Percentiles rank a stretch among this genome's conserved stretches.
Evolutionary conservation across 2,797 vertebrate genomes (phyloP).

Genomic region (Chelonia mydas): DNA sequence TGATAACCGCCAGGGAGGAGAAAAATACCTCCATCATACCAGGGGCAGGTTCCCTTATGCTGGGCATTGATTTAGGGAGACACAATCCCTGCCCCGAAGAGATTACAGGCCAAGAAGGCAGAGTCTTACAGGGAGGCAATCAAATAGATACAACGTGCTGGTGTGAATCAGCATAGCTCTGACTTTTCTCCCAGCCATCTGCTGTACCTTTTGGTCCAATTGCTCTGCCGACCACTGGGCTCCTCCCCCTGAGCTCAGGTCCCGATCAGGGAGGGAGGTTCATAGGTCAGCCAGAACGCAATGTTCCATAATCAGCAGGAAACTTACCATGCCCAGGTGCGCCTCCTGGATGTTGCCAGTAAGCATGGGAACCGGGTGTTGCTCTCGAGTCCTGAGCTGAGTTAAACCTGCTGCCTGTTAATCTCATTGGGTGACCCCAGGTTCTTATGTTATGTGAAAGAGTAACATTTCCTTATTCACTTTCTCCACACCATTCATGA

Average conservation of each 20-base stretch:
- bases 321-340: neutral
- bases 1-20: too few relatives aligned
- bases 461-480: too few relatives aligned
- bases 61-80: too few relatives aligned
- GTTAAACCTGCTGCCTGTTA: too few relatives aligned
- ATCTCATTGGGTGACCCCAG: too few relatives aligned
- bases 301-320: neutral
- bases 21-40: too few relatives aligned
- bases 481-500: too few relatives aligned
- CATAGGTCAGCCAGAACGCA: neutral
- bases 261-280: neutral
- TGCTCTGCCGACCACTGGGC: neutral
- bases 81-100: too few relatives aligned
- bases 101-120: neutral
- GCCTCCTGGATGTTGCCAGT: neutral
- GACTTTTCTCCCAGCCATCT: too few relatives aligned
- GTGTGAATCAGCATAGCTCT: neutral
- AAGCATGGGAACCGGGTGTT: rapidly evolving
- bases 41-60: too few relatives aligned
- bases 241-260: neutral
- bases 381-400: neutral
- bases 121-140: neutral
- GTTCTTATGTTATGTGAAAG: too few relatives aligned
- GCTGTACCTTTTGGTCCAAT: neutral
- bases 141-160: neutral